A percentile compares a stretch with the other conserved stretches of the same genome.
Conservation (phyloP, 2,888 invertebrate species). For the Tanytarsus gracilentus region DNA sequence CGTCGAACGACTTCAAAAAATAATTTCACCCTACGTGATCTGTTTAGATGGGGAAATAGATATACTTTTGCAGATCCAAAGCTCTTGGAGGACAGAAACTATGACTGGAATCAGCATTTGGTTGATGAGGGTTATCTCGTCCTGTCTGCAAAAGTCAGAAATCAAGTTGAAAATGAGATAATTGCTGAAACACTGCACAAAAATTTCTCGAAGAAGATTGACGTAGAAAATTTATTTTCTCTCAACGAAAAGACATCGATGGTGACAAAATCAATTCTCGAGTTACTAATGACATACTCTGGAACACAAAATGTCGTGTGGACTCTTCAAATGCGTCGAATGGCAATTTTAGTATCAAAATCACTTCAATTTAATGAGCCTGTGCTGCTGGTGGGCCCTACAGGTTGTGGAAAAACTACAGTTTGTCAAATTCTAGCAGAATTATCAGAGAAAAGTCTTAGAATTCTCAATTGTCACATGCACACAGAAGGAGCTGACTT, state of each 20-base stretch:
- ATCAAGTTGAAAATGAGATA: slow-evolving; percentile 67
- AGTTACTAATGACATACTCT: slow-evolving; percentile 51
- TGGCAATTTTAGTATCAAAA: slow-evolving; percentile 69
- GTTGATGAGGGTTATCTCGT: slow-evolving; percentile 94
- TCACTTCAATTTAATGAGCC: slow-evolving; percentile 89
- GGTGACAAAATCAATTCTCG: slow-evolving; percentile 64
- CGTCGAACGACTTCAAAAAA: slow-evolving; percentile 79
- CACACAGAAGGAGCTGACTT: slow-evolving; percentile 98
- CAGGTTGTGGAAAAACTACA: slow-evolving; percentile 96
- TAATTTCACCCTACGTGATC: slow-evolving; percentile 87
- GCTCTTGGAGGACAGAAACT: slow-evolving; percentile 51
- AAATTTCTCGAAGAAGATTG: slow-evolving; percentile 68
- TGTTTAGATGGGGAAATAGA: slow-evolving; percentile 94
- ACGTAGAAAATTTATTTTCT: slow-evolving; percentile 61
- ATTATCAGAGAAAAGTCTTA: slow-evolving; percentile 55
- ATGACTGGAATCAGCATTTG: slow-evolving; percentile 95
- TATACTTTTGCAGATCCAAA: slow-evolving; percentile 64
- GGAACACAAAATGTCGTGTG: slow-evolving; percentile 72
- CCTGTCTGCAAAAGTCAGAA: slow-evolving; percentile 84
- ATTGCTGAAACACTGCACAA: slow-evolving; percentile 71
- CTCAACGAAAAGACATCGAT: slow-evolving; percentile 59
- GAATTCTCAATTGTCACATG: slow-evolving; percentile 94
- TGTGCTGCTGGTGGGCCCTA: slow-evolving; percentile 91
- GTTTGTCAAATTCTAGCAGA: slow-evolving; percentile 81
- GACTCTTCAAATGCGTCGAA: slow-evolving; percentile 83